phyloP scores from a whole-genome alignment of 2,113 vertebrate genomes.

The Prochilodus magdalenae region DNA sequence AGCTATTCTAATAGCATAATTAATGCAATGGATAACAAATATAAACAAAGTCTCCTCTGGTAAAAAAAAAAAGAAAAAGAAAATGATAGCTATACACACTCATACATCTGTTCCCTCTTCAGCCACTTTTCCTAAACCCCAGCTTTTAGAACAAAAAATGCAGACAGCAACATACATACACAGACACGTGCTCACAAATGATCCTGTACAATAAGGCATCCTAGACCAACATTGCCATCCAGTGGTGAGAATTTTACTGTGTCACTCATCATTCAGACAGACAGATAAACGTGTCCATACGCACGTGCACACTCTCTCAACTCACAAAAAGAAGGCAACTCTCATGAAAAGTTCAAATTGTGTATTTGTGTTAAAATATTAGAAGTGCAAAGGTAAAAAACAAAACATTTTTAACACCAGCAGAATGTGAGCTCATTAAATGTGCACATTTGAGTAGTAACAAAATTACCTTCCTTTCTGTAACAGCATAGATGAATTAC shows the following conservation, averaged over 20 bases:
- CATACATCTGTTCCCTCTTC: not conserved
- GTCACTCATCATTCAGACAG: constrained; percentile 37
- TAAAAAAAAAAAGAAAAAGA: too few species aligned
- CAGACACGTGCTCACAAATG: not conserved
- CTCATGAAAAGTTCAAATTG: not conserved
- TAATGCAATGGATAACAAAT: constrained; percentile 63
- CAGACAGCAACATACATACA: too few species aligned
- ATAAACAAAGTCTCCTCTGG: not conserved
- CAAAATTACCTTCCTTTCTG: not conserved
- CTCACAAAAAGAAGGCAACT: not conserved
- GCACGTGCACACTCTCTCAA: not conserved
- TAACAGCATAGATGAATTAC: not conserved
- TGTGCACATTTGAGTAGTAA: not conserved
- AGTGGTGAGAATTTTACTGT: not conserved
- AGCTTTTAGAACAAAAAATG: too few species aligned
- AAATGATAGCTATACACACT: too few species aligned
- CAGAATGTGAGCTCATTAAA: not conserved
- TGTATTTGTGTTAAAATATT: not conserved
- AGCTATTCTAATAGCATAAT: constrained; percentile 60
- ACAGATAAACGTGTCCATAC: constrained; percentile 5
- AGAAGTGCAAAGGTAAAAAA: not conserved
- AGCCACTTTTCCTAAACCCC: not conserved
- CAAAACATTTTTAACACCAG: not conserved
- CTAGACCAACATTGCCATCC: constrained; percentile 38
- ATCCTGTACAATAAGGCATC: not conserved